phyloP scores from a whole-genome alignment of 2,113 vertebrate genomes.

The Atrichornis clamosus region DNA sequence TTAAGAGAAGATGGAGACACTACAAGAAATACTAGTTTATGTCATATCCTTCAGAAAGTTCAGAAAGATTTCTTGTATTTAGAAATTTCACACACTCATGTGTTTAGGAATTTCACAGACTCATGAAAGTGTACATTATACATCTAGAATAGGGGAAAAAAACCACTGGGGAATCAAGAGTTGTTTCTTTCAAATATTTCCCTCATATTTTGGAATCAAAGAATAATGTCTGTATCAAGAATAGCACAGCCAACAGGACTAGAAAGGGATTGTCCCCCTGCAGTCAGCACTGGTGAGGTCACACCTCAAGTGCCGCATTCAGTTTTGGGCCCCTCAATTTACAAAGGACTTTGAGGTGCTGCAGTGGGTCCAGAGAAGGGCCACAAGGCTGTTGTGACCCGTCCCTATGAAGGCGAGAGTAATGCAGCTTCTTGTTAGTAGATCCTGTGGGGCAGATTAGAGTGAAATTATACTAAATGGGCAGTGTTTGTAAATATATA shows the following conservation, averaged over 20 bases:
- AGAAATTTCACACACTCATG: background rate
- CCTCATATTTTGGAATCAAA: background rate
- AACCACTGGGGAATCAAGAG: background rate
- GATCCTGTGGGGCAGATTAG: background rate
- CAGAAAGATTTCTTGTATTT: background rate
- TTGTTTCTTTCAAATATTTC: background rate
- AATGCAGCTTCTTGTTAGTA: background rate
- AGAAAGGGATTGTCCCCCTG: background rate
- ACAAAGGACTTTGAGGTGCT: background rate
- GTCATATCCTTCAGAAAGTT: background rate
- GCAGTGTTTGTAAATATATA: background rate
- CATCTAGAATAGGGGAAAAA: rapidly evolving
- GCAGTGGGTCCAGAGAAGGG: background rate
- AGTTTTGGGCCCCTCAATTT: background rate
- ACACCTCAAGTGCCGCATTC: background rate
- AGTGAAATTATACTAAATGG: background rate
- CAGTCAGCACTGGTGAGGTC: background rate
- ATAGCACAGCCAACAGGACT: background rate
- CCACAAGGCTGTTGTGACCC: background rate
- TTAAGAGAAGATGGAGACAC: background rate
- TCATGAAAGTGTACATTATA: background rate
- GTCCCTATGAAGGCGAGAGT: rapidly evolving
- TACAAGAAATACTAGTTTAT: background rate
- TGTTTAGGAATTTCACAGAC: background rate
- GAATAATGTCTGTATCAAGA: background rate